A percentile compares a stretch with the other conserved stretches of the same genome.
Conservation (phyloP, 2,797 vertebrate genomes). For the Sternarchorhynchus goeldii region DNA sequence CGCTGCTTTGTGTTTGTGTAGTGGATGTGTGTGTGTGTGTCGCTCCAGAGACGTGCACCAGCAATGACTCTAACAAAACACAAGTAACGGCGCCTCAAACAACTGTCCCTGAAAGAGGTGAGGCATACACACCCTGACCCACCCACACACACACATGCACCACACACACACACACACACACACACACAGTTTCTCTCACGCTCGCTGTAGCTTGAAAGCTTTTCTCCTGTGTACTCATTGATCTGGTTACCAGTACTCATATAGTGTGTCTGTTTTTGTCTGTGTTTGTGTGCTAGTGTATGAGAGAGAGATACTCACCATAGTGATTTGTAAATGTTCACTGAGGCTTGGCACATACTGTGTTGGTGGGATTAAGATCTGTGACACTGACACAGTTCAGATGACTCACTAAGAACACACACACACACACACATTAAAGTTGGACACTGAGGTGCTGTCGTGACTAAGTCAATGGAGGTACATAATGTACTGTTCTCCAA, state of each 20-base stretch:
- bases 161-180: slow-evolving; percentile 4
- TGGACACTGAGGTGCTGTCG: slow-evolving; percentile 51
- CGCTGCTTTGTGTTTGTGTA: slow-evolving; percentile 52
- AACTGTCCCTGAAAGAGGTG: slow-evolving; percentile 71
- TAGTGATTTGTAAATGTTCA: too few relatives aligned
- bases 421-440: slow-evolving; percentile 18
- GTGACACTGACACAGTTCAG: slow-evolving; percentile 30
- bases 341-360: slow-evolving; percentile 10
- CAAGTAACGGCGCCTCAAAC: slow-evolving; percentile 64
- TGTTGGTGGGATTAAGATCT: neutral
- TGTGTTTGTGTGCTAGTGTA: neutral
- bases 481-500: slow-evolving; percentile 60
- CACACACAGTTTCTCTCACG: neutral
- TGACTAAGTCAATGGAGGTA: slow-evolving; percentile 64
- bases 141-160: neutral
- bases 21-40: slow-evolving; percentile 79
- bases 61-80: slow-evolving; percentile 59
- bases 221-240: too few relatives aligned
- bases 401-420: slow-evolving; percentile 43
- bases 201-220: too few relatives aligned
- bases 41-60: slow-evolving; percentile 75
- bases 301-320: slow-evolving; percentile 13
- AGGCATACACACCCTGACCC: slow-evolving; percentile 62
- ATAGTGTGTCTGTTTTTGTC: neutral
- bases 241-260: too few relatives aligned